Conservation (phyloP, 2,888 invertebrate species). For the Norana najaformis region DNA sequence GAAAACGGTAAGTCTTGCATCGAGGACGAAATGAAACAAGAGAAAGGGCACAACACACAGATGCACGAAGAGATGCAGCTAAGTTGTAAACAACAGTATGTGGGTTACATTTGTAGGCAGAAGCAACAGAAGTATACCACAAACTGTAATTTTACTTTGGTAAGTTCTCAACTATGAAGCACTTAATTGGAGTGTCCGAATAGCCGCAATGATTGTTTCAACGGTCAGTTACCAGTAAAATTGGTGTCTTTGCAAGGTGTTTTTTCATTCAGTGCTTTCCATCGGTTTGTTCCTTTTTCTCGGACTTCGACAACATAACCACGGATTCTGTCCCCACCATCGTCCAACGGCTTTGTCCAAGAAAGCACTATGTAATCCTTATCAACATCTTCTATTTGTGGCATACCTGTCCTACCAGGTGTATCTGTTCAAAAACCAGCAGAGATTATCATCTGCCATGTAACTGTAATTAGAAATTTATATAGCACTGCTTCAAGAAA, state of each 20-base stretch:
- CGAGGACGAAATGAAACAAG: too few relatives aligned
- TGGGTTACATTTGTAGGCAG: neutral
- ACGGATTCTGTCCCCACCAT: conserved; percentile 90
- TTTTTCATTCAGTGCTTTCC: conserved; percentile 73
- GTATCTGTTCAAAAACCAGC: conserved; percentile 35
- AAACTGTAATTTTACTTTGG: neutral
- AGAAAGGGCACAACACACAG: too few relatives aligned
- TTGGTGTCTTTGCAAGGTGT: conserved; percentile 83
- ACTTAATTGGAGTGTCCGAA: neutral
- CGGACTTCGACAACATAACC: conserved; percentile 75
- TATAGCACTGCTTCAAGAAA: too few relatives aligned
- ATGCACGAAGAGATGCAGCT: too few relatives aligned
- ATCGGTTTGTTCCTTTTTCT: conserved; percentile 66
- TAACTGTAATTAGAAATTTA: too few relatives aligned
- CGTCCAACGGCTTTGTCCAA: conserved; percentile 86
- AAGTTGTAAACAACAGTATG: neutral
- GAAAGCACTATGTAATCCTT: conserved; percentile 81
- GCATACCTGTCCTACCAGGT: conserved; percentile 87
- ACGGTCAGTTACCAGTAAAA: conserved; percentile 37
- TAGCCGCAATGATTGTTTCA: neutral
- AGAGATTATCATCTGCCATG: neutral
- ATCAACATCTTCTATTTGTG: conserved; percentile 89
- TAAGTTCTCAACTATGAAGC: neutral
- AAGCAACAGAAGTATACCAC: neutral
- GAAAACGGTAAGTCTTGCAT: too few relatives aligned